phyloP scores from a whole-genome alignment of 2,113 vertebrate species.

The Perca fluviatilis region DNA sequence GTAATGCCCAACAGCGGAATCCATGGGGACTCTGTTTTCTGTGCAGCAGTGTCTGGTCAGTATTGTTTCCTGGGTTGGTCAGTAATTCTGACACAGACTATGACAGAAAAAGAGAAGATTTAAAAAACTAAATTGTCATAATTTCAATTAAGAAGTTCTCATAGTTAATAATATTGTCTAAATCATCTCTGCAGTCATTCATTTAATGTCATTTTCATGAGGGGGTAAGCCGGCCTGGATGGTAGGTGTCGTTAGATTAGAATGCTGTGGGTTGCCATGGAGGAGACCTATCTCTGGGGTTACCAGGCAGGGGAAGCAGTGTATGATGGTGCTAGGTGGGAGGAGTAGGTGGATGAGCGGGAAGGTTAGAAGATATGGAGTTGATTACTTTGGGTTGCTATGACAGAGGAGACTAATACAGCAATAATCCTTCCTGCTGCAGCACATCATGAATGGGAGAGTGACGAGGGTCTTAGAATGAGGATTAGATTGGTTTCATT shows the following conservation, averaged over 20 bases:
- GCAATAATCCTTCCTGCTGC: conserved; percentile 58
- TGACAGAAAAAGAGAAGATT: background rate
- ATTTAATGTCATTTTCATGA: conserved; percentile 69
- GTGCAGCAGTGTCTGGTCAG: background rate
- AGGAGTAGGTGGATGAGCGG: conserved; percentile 69
- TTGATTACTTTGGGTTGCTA: conserved; percentile 82
- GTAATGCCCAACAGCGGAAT: background rate
- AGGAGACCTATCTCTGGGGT: conserved; percentile 60
- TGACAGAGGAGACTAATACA: conserved; percentile 66
- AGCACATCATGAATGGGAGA: conserved; percentile 42
- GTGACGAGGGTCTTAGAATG: conserved; percentile 60
- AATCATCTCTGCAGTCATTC: conserved; percentile 37
- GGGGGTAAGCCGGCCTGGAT: conserved; percentile 45
- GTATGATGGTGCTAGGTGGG: conserved; percentile 60
- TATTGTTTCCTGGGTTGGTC: background rate
- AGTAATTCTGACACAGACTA: background rate
- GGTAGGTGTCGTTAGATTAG: conserved; percentile 73
- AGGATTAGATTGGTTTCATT: conserved; percentile 68
- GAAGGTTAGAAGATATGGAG: conserved; percentile 76
- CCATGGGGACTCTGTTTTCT: background rate
- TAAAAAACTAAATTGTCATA: background rate
- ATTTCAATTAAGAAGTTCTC: background rate
- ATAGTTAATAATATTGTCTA: conserved; percentile 10
- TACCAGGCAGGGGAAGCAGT: conserved; percentile 57
- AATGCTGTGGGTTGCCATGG: conserved; percentile 69